These are phyloP conservation scores for Quadroppia sp. DNA, from an alignment of 2,888 invertebrate genomes.

Conservation along the genomic window DNA sequence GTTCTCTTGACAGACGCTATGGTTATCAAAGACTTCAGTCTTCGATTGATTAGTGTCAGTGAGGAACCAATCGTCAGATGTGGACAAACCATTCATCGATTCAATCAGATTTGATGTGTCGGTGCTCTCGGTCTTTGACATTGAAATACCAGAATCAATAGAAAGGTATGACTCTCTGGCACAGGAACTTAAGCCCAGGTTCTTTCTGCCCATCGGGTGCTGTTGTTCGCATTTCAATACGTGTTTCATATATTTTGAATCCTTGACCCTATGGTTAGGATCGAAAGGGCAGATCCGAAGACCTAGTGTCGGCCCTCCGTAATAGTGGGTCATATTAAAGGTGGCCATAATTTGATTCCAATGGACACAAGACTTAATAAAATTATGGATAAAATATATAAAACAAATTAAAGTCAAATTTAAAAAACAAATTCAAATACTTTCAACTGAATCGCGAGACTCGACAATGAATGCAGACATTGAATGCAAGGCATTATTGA, in stretches of 20 bases:
- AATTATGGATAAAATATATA: no score
- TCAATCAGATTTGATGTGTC: no score
- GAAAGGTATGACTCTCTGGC: no score
- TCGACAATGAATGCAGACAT: no score
- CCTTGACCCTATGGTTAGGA: slow-evolving; percentile 13
- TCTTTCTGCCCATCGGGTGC: background rate
- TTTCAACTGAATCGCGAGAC: no score
- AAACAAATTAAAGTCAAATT: no score
- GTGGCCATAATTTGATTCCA: slow-evolving; percentile 27
- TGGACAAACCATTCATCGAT: no score
- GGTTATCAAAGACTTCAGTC: background rate
- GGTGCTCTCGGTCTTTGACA: no score
- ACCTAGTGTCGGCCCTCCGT: background rate
- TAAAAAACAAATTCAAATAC: no score
- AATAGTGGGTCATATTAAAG: background rate
- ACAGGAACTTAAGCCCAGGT: no score
- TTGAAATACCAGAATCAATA: no score
- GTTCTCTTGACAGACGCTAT: background rate
- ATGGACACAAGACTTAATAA: background rate
- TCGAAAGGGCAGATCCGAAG: slow-evolving; percentile 15
- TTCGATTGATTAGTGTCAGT: background rate
- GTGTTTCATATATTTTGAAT: background rate
- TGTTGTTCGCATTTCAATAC: slow-evolving; percentile 22
- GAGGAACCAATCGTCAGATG: background rate
- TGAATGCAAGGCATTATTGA: no score